A percentile compares a stretch with the other conserved stretches of the same genome.
Conservation (phyloP, 2,113 vertebrate species). For the Poeciliopsis turrubarensis region DNA sequence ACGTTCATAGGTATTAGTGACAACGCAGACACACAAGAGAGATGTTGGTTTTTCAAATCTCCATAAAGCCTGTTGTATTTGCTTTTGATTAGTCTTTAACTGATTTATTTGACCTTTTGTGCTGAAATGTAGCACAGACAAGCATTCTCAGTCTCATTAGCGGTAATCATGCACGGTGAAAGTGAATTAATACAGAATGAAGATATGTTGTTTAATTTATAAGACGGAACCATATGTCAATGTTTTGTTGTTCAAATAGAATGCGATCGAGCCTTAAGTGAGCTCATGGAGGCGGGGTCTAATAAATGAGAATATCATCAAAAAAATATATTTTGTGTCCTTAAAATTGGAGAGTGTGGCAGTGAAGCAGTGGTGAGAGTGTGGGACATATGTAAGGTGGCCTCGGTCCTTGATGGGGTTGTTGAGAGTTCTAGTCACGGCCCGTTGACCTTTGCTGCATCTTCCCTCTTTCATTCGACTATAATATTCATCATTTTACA, state of each 20-base stretch:
- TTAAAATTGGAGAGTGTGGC: no score
- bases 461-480: no score
- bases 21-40: neutral
- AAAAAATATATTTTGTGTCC: no score
- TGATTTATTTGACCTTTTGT: neutral
- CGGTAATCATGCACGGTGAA: neutral
- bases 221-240: no score
- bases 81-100: neutral
- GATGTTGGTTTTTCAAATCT: neutral
- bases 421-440: no score
- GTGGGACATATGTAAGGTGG: no score
- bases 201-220: conserved; percentile 1
- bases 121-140: neutral
- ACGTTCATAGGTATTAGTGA: neutral
- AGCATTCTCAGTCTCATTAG: neutral
- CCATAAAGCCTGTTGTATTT: neutral
- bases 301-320: no score
- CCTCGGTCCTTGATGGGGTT: no score
- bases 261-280: neutral
- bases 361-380: no score
- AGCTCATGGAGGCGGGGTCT: neutral
- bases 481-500: no score
- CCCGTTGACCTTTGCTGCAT: no score
- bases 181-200: neutral
- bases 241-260: neutral